Evolutionary conservation across 1,140 invertebrate genomes (phyloP).

Genomic region (Oreohelix idahoensis): DNA sequence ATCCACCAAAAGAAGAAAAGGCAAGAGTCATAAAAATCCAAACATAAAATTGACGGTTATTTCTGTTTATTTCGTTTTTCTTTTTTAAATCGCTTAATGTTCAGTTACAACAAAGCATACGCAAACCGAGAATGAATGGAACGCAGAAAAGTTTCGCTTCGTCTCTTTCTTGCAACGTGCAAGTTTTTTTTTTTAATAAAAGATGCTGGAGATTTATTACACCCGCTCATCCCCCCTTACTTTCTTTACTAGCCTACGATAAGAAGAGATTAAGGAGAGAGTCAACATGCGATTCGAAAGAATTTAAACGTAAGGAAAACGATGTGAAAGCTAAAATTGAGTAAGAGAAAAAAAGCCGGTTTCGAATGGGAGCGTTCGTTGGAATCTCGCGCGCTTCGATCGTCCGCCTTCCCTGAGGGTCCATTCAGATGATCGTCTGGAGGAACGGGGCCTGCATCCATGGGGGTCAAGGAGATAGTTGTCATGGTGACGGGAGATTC

Average conservation of each 20-base stretch:
- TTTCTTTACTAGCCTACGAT: background rate
- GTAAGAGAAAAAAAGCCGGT: background rate
- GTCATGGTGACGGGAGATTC: conserved; percentile 32
- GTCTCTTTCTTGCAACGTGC: background rate
- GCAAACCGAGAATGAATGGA: background rate
- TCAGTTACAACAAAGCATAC: background rate
- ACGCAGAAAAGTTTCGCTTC: background rate
- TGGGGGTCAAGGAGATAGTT: conserved; percentile 39
- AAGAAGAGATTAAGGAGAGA: conserved; percentile 11
- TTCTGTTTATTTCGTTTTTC: background rate
- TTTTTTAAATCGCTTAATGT: background rate
- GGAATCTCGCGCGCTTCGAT: conserved; percentile 36
- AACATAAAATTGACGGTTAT: background rate
- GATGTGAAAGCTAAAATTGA: background rate
- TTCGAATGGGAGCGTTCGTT: background rate
- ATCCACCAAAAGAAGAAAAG: background rate
- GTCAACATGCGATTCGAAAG: background rate
- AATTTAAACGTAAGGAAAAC: background rate
- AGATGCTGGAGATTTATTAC: background rate
- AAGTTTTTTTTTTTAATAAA: no score
- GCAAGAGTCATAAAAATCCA: no score
- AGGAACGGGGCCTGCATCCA: conserved; percentile 7
- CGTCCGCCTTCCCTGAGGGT: background rate
- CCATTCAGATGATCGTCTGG: conserved; percentile 34
- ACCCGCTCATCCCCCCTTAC: background rate